Evolutionary conservation across 92 coral and sea anemone genomes (phyloP).

Genomic region (Phenganax marumi): DNA sequence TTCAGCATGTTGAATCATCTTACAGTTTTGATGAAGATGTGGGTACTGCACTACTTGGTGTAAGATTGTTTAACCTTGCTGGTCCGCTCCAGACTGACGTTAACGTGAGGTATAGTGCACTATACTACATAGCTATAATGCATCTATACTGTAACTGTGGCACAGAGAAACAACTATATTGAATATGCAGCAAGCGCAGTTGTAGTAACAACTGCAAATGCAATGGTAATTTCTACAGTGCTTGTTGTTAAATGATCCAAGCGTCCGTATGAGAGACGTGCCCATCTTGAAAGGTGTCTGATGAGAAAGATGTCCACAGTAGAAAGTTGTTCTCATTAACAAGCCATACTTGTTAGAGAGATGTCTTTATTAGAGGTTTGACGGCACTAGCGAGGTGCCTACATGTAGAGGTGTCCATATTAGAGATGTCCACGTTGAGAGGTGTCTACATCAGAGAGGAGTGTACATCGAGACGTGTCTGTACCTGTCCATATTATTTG

Average conservation of each 20-base stretch:
- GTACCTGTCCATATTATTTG: background rate
- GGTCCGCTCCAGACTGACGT: conserved; percentile 27
- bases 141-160: background rate
- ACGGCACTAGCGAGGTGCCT: too few relatives aligned
- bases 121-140: too few relatives aligned
- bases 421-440: background rate
- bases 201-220: background rate
- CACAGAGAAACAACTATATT: background rate
- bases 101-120: conserved; percentile 15
- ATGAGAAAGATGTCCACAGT: background rate
- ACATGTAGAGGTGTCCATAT: background rate
- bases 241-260: background rate
- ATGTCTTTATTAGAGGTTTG: too few relatives aligned
- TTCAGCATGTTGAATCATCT: conserved; percentile 5
- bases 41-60: conserved; percentile 19
- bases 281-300: background rate
- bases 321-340: too few relatives aligned
- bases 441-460: background rate
- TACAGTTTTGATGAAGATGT: conserved; percentile 14
- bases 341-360: too few relatives aligned
- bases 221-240: background rate
- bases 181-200: background rate
- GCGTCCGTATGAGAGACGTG: background rate
- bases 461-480: background rate
- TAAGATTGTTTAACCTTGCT: conserved; percentile 9